Evolutionary conservation across 1,140 invertebrate species (phyloP), one percentile per base, ranked within the genome.

Genomic region (Diplogasteroides magnus): DNA sequence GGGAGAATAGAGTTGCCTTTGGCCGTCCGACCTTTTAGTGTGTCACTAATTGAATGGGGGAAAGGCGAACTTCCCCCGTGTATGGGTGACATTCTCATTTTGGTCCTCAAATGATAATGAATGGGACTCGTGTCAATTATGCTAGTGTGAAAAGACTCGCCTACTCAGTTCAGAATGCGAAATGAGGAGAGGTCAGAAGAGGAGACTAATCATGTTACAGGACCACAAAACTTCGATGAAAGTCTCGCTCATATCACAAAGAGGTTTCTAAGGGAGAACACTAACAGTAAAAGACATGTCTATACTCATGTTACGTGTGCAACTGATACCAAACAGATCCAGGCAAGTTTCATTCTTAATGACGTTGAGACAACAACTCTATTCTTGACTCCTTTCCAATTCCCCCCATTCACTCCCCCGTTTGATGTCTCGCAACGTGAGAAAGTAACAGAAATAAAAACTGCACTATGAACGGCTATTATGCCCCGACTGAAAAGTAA

Each of bases 281-380:
- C 76, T 64, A 77, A 82, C 64, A 75, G 81, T 55, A 82, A 73
- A 57, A 76, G 83, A 64, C 79, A 70, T 11, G 79, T 83, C 61
- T 83, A 79, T 67, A 71, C 74, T 19, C 80, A 82, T 67, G 76
- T 79, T 67, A 85, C 83, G 1, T 85, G 83, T 69, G 83, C 83
- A 25, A 84, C 83, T 26, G 83, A 84, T 71, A 84, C 83, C 15
- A 79, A 85, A 66, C 78, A 83, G 64, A 77, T 77, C 68, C 74
- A 69, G 65, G 64, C 64, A 31, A 37, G 55, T 64, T 28, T 61
- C 3, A n/a, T 27, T 15, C 1, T 19, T 61, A 25, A 26, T 19
- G 19, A n/a, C 59, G 28, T 32, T 57, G 14, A 14, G 32, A 28
- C 48, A 25, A 69, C 15, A n/a, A 15, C 15, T 62, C 15, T 62